A percentile compares a stretch with the other conserved stretches of the same genome.
Conservation (phyloP, 2,888 invertebrate genomes). For the Cabera pusaria region DNA sequence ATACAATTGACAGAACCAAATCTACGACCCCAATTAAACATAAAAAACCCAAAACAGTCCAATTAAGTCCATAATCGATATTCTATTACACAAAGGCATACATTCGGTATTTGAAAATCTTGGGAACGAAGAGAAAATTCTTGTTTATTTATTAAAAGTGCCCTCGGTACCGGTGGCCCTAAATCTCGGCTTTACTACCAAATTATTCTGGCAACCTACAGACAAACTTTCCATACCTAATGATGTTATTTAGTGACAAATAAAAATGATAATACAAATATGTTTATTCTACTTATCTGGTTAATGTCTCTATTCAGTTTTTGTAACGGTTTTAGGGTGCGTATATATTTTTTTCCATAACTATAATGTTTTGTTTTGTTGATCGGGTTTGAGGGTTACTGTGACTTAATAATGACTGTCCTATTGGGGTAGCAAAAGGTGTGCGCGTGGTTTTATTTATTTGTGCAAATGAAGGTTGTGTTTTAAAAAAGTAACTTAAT, state of each 20-base stretch:
- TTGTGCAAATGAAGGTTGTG: no score
- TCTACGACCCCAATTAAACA: no score
- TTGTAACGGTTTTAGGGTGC: constrained; percentile 5
- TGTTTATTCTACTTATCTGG: constrained; percentile 16
- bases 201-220: constrained; percentile 15
- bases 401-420: no score
- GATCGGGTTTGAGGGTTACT: no score
- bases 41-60: background rate
- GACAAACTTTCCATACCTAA: constrained; percentile 17
- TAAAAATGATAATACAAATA: constrained; percentile 20
- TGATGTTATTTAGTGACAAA: constrained; percentile 18
- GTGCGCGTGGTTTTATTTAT: no score
- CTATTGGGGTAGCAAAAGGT: no score
- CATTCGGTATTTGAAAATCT: background rate
- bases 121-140: background rate
- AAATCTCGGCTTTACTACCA: constrained; percentile 17
- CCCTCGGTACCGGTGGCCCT: constrained; percentile 2
- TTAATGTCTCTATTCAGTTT: constrained; percentile 20
- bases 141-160: constrained; percentile 1
- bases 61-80: no score
- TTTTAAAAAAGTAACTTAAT: no score
- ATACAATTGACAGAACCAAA: no score
- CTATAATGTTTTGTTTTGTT: no score
- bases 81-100: no score
- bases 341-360: background rate